Evolutionary conservation across 2,113 vertebrate species (phyloP).

Genomic region (Phyllostomus discolor): DNA sequence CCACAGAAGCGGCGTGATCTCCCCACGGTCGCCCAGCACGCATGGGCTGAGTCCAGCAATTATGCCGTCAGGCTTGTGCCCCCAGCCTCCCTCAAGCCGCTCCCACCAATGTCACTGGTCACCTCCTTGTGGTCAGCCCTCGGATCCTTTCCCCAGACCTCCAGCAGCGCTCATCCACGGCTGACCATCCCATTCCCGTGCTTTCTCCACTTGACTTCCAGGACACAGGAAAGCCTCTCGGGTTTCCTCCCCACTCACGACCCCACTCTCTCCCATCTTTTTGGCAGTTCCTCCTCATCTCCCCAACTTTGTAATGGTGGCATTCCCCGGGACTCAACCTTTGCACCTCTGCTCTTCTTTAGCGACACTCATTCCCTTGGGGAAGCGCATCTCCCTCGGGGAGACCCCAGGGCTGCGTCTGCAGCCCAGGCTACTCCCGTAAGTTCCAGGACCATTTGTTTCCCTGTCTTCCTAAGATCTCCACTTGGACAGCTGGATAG

Average conservation of each 20-base stretch:
- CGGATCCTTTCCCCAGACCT: not conserved
- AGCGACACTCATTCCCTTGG: not conserved
- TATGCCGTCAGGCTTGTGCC: not conserved
- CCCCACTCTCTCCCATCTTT: not conserved
- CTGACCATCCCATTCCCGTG: not conserved
- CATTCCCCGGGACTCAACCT: not conserved
- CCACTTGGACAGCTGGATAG: not conserved
- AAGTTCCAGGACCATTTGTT: not conserved
- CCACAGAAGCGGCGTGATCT: not conserved
- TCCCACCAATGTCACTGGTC: not conserved
- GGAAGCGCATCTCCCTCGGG: not conserved
- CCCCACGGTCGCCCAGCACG: not conserved
- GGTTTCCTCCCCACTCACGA: not conserved
- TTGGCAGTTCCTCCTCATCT: not conserved
- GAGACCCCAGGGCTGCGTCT: not conserved
- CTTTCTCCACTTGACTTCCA: not conserved
- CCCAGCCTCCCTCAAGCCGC: too few species aligned
- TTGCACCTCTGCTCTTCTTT: not conserved
- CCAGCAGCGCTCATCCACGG: not conserved
- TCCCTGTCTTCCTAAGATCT: not conserved
- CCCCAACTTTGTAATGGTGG: not conserved
- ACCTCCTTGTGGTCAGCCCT: too few species aligned
- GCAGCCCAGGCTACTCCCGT: not conserved
- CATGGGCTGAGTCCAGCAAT: not conserved
- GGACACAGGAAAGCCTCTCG: not conserved